Conservation (phyloP, 2,888 invertebrate genomes). For the Liposcelis brunnea region DNA sequence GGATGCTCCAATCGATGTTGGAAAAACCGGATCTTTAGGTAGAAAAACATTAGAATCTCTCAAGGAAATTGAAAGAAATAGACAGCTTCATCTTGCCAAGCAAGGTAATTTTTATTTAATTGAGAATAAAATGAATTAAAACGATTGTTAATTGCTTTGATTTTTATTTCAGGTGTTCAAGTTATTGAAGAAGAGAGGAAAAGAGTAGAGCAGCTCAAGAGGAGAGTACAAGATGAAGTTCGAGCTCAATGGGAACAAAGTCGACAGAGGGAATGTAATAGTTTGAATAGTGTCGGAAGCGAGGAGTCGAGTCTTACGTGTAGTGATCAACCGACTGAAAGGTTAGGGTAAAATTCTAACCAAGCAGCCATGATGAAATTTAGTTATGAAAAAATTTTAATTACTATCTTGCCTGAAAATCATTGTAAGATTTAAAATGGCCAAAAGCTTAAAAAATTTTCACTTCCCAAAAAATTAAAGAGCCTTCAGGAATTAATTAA, state of each 20-base stretch:
- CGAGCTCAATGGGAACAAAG: slow-evolving; percentile 65
- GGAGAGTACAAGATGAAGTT: slow-evolving; percentile 76
- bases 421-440: no score
- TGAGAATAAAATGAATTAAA: no score
- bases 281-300: slow-evolving; percentile 41
- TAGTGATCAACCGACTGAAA: slow-evolving; percentile 36
- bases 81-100: slow-evolving; percentile 70
- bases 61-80: slow-evolving; percentile 75
- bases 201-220: slow-evolving; percentile 69
- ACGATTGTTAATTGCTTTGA: slow-evolving; percentile 9
- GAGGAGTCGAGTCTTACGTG: slow-evolving; percentile 41
- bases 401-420: no score
- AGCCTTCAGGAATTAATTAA: no score
- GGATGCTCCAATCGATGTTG: slow-evolving; percentile 58
- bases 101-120: slow-evolving; percentile 60
- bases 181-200: slow-evolving; percentile 83
- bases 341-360: slow-evolving; percentile 20
- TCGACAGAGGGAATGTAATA: slow-evolving; percentile 29
- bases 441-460: no score
- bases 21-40: slow-evolving; percentile 37
- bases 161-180: slow-evolving; percentile 49
- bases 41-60: slow-evolving; percentile 70
- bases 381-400: slow-evolving; percentile 3
- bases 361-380: neutral
- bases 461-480: no score